Evolutionary conservation across 2,888 invertebrate genomes (phyloP).

Genomic region (Myopa testacea): DNA sequence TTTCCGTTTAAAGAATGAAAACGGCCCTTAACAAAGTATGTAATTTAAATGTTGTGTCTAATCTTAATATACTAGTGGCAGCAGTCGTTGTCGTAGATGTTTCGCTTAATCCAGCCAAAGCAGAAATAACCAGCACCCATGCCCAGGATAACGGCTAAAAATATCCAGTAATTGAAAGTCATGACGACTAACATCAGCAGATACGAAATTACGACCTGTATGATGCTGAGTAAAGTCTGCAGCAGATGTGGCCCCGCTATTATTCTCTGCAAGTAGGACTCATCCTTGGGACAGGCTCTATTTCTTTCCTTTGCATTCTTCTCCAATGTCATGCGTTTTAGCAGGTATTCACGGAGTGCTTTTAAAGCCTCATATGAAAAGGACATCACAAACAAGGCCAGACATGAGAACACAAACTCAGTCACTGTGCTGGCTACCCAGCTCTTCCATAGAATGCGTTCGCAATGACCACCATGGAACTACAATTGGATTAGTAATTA

Average conservation of each 20-base stretch:
- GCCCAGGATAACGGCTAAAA: slow-evolving; percentile 63
- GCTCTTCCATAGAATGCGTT: slow-evolving; percentile 82
- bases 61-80: slow-evolving; percentile 54
- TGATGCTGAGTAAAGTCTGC: slow-evolving; percentile 60
- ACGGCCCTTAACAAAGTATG: too few relatives aligned
- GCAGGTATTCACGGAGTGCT: slow-evolving; percentile 74
- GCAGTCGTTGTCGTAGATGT: slow-evolving; percentile 60
- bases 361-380: slow-evolving; percentile 96
- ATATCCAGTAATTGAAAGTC: slow-evolving; percentile 67
- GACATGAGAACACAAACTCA: slow-evolving; percentile 86
- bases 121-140: slow-evolving; percentile 64
- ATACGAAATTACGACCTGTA: slow-evolving; percentile 64
- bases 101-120: slow-evolving; percentile 64
- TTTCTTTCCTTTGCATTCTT: slow-evolving; percentile 48
- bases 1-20: too few relatives aligned
- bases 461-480: slow-evolving; percentile 84
- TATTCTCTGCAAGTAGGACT: slow-evolving; percentile 53
- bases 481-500: slow-evolving; percentile 61
- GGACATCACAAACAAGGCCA: slow-evolving; percentile 89
- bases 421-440: slow-evolving; percentile 81
- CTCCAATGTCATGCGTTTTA: slow-evolving; percentile 52
- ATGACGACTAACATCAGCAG: slow-evolving; percentile 67
- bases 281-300: slow-evolving; percentile 53
- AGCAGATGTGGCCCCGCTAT: slow-evolving; percentile 57
- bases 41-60: too few relatives aligned